phyloP scores from a whole-genome alignment of 2,888 invertebrate genomes.

The Lasioglossum calceatum region DNA sequence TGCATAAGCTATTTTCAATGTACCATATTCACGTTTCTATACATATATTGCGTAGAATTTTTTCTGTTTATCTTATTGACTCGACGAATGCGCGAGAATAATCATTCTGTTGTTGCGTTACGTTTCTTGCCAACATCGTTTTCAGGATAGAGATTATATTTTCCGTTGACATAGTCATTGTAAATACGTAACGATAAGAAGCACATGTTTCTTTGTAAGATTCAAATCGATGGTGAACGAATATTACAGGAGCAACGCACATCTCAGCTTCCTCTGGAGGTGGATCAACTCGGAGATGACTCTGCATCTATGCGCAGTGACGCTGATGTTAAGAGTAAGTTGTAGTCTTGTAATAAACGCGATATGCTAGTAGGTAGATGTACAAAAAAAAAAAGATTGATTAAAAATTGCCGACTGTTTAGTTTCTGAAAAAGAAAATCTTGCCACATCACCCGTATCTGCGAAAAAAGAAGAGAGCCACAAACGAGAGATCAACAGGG shows the following conservation, averaged over 20 bases:
- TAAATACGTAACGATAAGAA: not conserved
- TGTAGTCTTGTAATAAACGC: not conserved
- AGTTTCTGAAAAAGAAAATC: slow-evolving; percentile 84
- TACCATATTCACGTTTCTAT: not conserved
- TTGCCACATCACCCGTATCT: slow-evolving; percentile 79
- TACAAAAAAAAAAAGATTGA: not conserved
- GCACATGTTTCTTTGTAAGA: not conserved
- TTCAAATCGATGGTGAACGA: not conserved
- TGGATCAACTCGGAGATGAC: slow-evolving; percentile 92
- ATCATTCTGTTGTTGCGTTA: slow-evolving; percentile 3
- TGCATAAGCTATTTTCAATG: slow-evolving; percentile 54
- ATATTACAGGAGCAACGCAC: slow-evolving; percentile 93
- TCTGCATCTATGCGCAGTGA: slow-evolving; percentile 93
- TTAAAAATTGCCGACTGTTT: slow-evolving; percentile 26
- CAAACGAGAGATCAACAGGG: slow-evolving; percentile 83
- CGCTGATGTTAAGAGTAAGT: slow-evolving; percentile 91
- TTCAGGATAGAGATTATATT: not conserved
- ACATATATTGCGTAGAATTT: not conserved
- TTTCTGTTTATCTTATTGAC: not conserved
- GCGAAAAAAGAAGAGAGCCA: slow-evolving; percentile 82
- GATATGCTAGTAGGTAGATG: not conserved
- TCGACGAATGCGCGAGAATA: not conserved
- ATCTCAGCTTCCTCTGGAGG: slow-evolving; percentile 94
- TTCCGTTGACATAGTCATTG: not conserved
- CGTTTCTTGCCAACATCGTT: not conserved